Evolutionary conservation across 2,888 invertebrate genomes (phyloP), one percentile per base, ranked within the genome.

Genomic region (Cylindroiulus punctatus): DNA sequence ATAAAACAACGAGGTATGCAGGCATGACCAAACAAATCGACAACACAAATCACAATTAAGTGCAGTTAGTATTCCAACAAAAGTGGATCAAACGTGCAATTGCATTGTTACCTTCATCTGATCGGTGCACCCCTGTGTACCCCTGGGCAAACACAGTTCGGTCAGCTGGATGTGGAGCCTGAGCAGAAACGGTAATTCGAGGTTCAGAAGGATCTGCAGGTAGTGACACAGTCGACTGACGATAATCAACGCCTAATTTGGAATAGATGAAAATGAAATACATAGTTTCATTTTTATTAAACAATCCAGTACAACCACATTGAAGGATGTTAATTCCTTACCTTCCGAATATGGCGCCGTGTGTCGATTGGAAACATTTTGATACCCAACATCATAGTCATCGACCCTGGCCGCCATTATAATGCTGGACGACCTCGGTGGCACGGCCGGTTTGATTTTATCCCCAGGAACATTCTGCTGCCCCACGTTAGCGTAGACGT

Each of bases 401-500:
- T 81, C 42, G 81, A 81, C 30, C 19, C 36, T 32, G 36, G 14
- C 19, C 5, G 81, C n/a, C 26, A 40, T 8, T 76, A 47, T 47
- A n/a, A 86, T 81, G 42, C 86, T 84, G 3, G 86, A 84, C 17
- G 83, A 84, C 30, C 86, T 32, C 30, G 81, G 81, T 44, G 86
- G 86, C 2, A 86, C 30, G 8, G 57, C 30, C 0, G 86, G 86
- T 40, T 84, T 86, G 14, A 57, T 57, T 86, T 57, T 83, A 19
- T 84, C 84, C 2, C 65, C 40, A 42, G 85, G 81, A 7, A 22
- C 40, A 26, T 22, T 22, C 14, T 40, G 86, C 17, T 26, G 65
- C 14, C 81, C 81, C 17, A 87, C 85, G 44, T 87, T 87, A 47
- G 85, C 85, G 44, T 87, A 87, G 36, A 87, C 36, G 36, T 87